phyloP scores from a whole-genome alignment of 2,797 vertebrate species.

The Rhincodon typus region DNA sequence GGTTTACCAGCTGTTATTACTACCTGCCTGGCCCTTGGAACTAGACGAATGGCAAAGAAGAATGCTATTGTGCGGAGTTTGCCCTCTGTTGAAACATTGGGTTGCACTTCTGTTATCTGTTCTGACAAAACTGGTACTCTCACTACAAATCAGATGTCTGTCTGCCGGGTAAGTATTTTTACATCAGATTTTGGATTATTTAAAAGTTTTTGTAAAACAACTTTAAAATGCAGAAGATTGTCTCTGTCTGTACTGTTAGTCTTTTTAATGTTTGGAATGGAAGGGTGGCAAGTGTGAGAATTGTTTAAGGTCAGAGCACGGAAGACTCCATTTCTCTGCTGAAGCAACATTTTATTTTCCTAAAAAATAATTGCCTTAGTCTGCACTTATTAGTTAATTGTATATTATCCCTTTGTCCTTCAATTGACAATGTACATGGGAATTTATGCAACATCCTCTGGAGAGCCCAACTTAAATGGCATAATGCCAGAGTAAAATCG shows the following conservation, averaged over 20 bases:
- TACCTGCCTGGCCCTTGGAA: conserved; percentile 91
- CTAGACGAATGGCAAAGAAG: conserved; percentile 94
- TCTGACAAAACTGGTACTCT: conserved; percentile 95
- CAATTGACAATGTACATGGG: not conserved
- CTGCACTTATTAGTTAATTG: too few species aligned
- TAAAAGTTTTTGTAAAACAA: not conserved
- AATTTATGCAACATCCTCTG: not conserved
- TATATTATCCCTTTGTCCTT: not conserved
- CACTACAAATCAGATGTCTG: conserved; percentile 98
- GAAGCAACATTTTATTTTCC: not conserved
- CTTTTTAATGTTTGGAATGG: not conserved
- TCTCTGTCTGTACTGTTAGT: not conserved
- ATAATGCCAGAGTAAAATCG: not conserved
- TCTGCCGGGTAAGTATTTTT: conserved; percentile 75
- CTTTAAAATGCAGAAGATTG: not conserved
- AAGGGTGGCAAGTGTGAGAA: not conserved
- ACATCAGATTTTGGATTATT: not conserved
- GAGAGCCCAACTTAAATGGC: not conserved
- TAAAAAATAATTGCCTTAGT: not conserved
- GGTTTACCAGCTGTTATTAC: conserved; percentile 94
- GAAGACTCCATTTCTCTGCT: not conserved
- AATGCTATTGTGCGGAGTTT: conserved; percentile 92
- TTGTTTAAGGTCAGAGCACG: not conserved
- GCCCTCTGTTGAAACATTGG: conserved; percentile 90
- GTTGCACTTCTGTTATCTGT: conserved; percentile 95